A percentile compares a stretch with the other conserved stretches of the same genome.
These are phyloP conservation scores for Labrus mixtus DNA, from an alignment of 2,113 vertebrate genomes.

Conservation along the genomic window DNA sequence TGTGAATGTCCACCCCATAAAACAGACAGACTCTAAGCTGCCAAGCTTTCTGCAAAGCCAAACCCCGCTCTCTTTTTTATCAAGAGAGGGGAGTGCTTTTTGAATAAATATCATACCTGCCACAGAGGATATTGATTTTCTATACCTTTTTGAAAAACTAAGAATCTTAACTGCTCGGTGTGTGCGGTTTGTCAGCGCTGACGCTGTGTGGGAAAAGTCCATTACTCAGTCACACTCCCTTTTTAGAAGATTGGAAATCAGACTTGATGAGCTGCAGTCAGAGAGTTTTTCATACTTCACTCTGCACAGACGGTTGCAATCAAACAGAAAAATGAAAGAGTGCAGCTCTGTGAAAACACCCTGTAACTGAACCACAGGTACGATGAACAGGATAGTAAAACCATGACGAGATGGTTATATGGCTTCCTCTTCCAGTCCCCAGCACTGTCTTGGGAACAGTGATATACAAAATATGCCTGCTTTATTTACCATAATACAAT, in stretches of 20 bases:
- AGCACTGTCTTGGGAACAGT: slow-evolving; percentile 23
- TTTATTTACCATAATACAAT: slow-evolving; percentile 63
- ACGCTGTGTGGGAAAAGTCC: slow-evolving; percentile 40
- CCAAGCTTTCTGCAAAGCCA: slow-evolving; percentile 59
- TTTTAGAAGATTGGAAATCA: slow-evolving; percentile 34
- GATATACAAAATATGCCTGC: slow-evolving; percentile 29
- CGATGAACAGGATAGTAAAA: background rate
- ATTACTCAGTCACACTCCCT: slow-evolving; percentile 40
- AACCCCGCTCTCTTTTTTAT: slow-evolving; percentile 41
- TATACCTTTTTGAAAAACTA: slow-evolving; percentile 43
- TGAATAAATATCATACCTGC: slow-evolving; percentile 63
- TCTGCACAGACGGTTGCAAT: slow-evolving; percentile 24
- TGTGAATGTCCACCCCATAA: slow-evolving; percentile 61
- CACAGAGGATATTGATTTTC: slow-evolving; percentile 57
- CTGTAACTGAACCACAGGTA: background rate
- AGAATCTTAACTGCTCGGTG: slow-evolving; percentile 43
- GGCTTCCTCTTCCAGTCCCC: slow-evolving; percentile 4
- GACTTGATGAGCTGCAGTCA: slow-evolving; percentile 40
- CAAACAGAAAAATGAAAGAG: slow-evolving; percentile 18
- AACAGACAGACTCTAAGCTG: slow-evolving; percentile 63
- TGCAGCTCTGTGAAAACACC: background rate
- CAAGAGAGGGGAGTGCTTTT: slow-evolving; percentile 37
- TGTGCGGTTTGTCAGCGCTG: slow-evolving; percentile 26
- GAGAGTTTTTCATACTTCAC: slow-evolving; percentile 3
- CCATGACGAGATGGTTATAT: slow-evolving; percentile 6